Conservation (phyloP, 2,797 vertebrate species). For the Danio kyathit region DNA sequence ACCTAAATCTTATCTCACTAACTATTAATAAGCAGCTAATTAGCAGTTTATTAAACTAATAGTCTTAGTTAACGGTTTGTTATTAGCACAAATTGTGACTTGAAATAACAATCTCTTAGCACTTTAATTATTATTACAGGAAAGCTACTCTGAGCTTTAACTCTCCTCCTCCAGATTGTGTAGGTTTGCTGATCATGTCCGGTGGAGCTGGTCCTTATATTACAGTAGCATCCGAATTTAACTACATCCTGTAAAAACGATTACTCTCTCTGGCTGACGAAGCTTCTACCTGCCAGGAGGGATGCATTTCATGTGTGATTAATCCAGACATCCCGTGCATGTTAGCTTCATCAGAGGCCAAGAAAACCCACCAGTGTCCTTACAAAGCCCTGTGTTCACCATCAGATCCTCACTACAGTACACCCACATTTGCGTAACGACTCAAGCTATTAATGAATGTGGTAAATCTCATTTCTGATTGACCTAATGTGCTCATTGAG, state of each 20-base stretch:
- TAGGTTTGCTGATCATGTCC: slow-evolving; percentile 1
- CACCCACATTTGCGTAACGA: neutral
- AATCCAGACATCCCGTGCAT: slow-evolving; percentile 54
- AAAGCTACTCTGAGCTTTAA: slow-evolving; percentile 11
- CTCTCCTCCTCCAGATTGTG: slow-evolving; percentile 19
- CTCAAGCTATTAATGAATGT: neutral
- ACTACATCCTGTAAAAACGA: slow-evolving; percentile 61
- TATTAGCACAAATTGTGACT: no score
- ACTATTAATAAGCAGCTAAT: no score
- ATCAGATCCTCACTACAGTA: neutral
- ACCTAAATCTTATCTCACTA: no score
- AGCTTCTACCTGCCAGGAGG: slow-evolving; percentile 42
- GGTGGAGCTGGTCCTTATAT: slow-evolving; percentile 32
- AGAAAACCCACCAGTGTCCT: slow-evolving; percentile 25
- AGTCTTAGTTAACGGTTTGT: no score
- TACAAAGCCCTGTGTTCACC: neutral
- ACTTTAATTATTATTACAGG: slow-evolving; percentile 19
- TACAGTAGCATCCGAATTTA: slow-evolving; percentile 48
- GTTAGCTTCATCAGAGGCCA: slow-evolving; percentile 56
- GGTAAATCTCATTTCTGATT: neutral
- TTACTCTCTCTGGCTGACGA: slow-evolving; percentile 62
- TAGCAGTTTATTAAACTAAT: no score
- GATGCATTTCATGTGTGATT: slow-evolving; percentile 58
- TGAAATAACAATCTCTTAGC: neutral
- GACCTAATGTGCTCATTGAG: neutral